Conservation (phyloP, 2,797 vertebrate genomes). For the Forpus xanthops region DNA sequence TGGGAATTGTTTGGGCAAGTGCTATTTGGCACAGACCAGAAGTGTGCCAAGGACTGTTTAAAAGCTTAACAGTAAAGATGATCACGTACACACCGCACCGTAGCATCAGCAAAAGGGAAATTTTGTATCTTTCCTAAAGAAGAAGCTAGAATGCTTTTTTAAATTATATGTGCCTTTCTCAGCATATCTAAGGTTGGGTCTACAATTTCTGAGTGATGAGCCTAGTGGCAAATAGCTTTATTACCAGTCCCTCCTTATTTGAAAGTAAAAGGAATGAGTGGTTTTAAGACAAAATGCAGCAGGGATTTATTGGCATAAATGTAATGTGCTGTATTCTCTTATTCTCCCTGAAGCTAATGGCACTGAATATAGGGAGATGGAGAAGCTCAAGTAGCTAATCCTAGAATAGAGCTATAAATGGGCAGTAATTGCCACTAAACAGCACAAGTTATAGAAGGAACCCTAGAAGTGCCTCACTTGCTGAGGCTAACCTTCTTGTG, state of each 20-base stretch:
- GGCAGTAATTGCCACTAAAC: neutral
- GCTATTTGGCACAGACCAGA: neutral
- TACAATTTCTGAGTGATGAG: neutral
- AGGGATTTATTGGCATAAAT: neutral
- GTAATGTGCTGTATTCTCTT: neutral
- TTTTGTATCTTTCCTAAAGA: neutral
- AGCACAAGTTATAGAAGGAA: slow-evolving; percentile 11
- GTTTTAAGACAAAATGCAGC: neutral
- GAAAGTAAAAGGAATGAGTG: neutral
- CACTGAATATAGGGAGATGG: neutral
- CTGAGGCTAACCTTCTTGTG: neutral
- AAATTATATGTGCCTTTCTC: neutral
- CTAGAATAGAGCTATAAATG: neutral
- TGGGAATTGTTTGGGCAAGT: slow-evolving; percentile 22
- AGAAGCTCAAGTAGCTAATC: slow-evolving; percentile 26
- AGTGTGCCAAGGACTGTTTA: neutral
- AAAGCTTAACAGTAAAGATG: neutral
- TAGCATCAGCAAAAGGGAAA: neutral
- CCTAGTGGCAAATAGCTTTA: neutral
- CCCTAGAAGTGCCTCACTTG: neutral
- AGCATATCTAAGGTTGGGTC: neutral
- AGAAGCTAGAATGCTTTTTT: neutral
- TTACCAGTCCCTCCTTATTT: neutral
- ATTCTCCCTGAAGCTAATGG: slow-evolving; percentile 39
- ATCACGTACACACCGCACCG: neutral